Evolutionary conservation across 2,888 invertebrate species (phyloP), one percentile per base, ranked within the genome.

Genomic region (Petrophora chlorosata): DNA sequence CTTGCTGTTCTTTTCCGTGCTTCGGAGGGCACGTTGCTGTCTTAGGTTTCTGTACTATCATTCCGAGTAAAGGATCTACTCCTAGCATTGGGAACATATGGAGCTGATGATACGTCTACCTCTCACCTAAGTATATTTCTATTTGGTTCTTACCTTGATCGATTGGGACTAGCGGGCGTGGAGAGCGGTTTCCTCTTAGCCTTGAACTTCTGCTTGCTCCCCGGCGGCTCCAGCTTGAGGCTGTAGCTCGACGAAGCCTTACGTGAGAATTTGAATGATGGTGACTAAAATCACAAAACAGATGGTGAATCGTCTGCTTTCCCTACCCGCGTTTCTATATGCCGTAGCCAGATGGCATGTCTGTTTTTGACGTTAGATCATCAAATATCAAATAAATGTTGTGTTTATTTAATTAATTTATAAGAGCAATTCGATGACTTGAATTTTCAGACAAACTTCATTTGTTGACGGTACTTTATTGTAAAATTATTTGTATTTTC

Each of bases 191-290:
- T 97, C 90, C 97, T 93, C 85, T 96, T 96, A 70, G 95, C 93
- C 84, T 97, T 97, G 79, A 94, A 93, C 85, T 96, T 96, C 87
- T 95, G 95, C 91, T 96, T 96, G 83, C 92, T 94, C 77, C 94
- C 94, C 60, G 96, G 95, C 56, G 96, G 96, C 82, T 98, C 98
- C 91, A 97, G 92, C 92, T 97, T 97, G 84, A 98, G 93, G 79
- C 98, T 98, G 92, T 98, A 98, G 84, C 98, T 98, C 73, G 98
- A 98, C 69, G 98, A 97, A 77, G 98, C 97, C 93, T 98, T 98
- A 89, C 98, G 94, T 85, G 97, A 97, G 92, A 98, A 98, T 93
- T 98, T 98, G 94, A 97, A 98, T 91, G 97, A 96, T 84, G 97
- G 98, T 92, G 97, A 97, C 98, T 98, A 95, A 90, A 94, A 94